phyloP scores from a whole-genome alignment of 1,140 invertebrate genomes.

The Drosophila ambigua region DNA sequence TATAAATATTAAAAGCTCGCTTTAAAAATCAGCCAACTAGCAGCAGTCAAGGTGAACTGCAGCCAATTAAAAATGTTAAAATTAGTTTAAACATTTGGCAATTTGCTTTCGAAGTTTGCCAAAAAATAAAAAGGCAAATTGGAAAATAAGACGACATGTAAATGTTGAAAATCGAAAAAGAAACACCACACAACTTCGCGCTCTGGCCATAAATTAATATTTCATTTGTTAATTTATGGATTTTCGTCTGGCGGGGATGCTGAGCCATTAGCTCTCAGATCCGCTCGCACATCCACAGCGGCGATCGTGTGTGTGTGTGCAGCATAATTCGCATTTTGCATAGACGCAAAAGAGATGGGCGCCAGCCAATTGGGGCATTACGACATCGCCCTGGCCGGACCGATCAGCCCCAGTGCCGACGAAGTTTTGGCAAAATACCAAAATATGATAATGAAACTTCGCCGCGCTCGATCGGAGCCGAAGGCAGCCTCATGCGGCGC shows the following conservation, averaged over 20 bases:
- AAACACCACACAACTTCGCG: conserved; percentile 17
- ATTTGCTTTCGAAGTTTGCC: conserved; percentile 64
- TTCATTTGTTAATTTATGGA: conserved; percentile 70
- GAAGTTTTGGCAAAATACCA: conserved; percentile 43
- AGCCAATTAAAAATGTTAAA: conserved; percentile 59
- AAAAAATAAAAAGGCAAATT: conserved; percentile 59
- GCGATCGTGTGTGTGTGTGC: conserved; percentile 8
- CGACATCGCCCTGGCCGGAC: conserved; percentile 22
- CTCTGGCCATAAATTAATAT: conserved; percentile 75
- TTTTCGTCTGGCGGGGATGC: conserved; percentile 37
- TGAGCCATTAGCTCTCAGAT: conserved; percentile 38
- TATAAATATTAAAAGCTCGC: conserved; percentile 47
- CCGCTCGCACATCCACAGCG: neutral
- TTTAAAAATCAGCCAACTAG: conserved; percentile 10
- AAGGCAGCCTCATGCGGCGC: conserved; percentile 62
- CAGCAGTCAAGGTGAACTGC: conserved; percentile 61
- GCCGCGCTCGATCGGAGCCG: conserved; percentile 71
- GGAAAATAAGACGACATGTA: conserved; percentile 39
- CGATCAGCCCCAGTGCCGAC: conserved; percentile 10
- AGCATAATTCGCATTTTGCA: conserved; percentile 70
- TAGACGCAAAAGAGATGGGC: conserved; percentile 51
- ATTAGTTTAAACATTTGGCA: conserved; percentile 64
- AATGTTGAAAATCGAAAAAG: conserved; percentile 26
- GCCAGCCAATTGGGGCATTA: conserved; percentile 16
- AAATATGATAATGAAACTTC: conserved; percentile 80